phyloP scores from a whole-genome alignment of 2,113 vertebrate genomes.

The Paedocypris sp. region DNA sequence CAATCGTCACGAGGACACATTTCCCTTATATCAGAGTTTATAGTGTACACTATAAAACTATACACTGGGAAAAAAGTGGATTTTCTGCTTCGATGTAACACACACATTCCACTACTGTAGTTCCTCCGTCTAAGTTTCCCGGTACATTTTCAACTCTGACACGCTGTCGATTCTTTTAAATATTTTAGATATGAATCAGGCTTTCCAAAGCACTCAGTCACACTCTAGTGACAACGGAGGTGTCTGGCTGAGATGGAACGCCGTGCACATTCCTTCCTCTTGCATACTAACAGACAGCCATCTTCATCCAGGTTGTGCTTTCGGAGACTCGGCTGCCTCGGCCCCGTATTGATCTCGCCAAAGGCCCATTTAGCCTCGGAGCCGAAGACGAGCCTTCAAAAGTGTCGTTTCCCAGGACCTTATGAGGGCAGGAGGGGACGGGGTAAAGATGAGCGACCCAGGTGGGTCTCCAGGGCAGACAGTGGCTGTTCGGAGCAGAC shows the following conservation, averaged over 20 bases:
- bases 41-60: too few species aligned
- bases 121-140: constrained; percentile 16
- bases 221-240: constrained; percentile 40
- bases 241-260: constrained; percentile 23
- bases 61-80: too few species aligned
- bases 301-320: constrained; percentile 29
- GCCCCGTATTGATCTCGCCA: constrained; percentile 48
- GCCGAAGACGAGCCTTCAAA: constrained; percentile 37
- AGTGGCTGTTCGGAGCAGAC: constrained; percentile 33
- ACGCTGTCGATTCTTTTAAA: constrained; percentile 48
- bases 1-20: too few species aligned
- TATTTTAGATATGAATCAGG: constrained; percentile 47
- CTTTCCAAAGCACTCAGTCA: constrained; percentile 49
- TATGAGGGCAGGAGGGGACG: constrained; percentile 11
- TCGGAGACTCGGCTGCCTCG: constrained; percentile 41
- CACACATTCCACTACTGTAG: too few species aligned
- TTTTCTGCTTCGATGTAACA: too few species aligned
- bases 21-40: too few species aligned
- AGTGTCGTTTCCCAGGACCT: constrained; percentile 28
- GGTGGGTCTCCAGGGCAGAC: constrained; percentile 42
- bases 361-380: constrained; percentile 52
- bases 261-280: background rate
- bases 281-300: background rate
- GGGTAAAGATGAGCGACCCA: constrained; percentile 18
- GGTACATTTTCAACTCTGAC: constrained; percentile 30